These are phyloP conservation scores for Acestrorhynchus altus DNA, from an alignment of 2,797 vertebrate genomes.

Conservation along the genomic window DNA sequence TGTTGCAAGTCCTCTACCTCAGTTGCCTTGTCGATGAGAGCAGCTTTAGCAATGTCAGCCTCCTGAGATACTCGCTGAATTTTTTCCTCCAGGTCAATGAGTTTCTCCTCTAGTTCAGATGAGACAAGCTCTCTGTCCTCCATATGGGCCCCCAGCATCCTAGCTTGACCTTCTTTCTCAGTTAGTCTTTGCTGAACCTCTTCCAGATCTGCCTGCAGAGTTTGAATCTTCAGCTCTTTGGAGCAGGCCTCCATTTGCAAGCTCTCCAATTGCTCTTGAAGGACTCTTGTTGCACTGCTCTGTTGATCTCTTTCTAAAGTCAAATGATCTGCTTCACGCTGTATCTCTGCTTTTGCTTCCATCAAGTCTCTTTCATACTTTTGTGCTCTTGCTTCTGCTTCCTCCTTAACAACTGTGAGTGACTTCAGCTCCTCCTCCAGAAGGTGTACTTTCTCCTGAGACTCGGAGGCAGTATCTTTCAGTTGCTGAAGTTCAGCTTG, in stretches of 20 bases:
- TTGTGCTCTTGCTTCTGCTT: conserved; percentile 72
- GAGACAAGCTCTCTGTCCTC: conserved; percentile 77
- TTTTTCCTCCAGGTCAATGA: conserved; percentile 74
- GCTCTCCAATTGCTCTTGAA: conserved; percentile 86
- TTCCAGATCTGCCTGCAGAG: conserved; percentile 84
- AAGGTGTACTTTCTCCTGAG: conserved; percentile 74
- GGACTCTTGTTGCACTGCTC: conserved; percentile 69
- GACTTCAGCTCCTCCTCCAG: conserved; percentile 67
- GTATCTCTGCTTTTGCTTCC: conserved; percentile 72
- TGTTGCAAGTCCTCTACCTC: conserved; percentile 80
- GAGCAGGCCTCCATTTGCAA: conserved; percentile 76
- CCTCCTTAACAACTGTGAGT: conserved; percentile 76
- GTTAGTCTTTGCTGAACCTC: conserved; percentile 70
- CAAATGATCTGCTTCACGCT: conserved; percentile 73
- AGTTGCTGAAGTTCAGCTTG: conserved; percentile 81
- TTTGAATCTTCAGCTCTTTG: conserved; percentile 86
- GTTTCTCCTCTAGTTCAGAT: conserved; percentile 72
- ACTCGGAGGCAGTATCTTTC: conserved; percentile 74
- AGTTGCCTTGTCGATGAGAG: conserved; percentile 74
- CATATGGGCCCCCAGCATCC: conserved; percentile 79
- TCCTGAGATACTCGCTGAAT: conserved; percentile 77
- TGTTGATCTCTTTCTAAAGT: conserved; percentile 73
- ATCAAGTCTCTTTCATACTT: conserved; percentile 73
- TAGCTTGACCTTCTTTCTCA: conserved; percentile 78
- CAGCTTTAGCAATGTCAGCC: conserved; percentile 70